These are phyloP conservation scores for Metaphire vulgaris DNA, from an alignment of 1,140 invertebrate genomes.

Conservation along the genomic window DNA sequence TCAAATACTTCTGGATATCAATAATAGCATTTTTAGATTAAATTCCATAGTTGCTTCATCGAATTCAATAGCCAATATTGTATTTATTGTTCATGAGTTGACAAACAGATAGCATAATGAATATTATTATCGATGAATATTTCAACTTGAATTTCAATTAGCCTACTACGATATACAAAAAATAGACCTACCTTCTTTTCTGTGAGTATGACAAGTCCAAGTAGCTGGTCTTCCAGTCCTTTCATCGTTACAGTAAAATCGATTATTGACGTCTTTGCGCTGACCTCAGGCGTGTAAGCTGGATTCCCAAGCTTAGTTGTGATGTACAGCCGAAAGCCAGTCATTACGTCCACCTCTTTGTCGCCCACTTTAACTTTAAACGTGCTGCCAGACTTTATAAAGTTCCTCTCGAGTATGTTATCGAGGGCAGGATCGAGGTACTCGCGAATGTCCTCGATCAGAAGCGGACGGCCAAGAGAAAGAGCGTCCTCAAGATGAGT, in stretches of 20 bases:
- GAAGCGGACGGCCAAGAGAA: conserved; percentile 82
- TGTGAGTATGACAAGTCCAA: conserved; percentile 85
- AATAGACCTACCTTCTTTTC: conserved; percentile 71
- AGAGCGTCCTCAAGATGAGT: conserved; percentile 88
- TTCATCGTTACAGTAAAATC: conserved; percentile 97
- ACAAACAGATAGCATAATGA: too few relatives aligned
- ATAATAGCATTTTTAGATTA: too few relatives aligned
- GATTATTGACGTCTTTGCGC: conserved; percentile 91
- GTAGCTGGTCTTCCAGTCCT: conserved; percentile 90
- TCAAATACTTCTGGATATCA: too few relatives aligned
- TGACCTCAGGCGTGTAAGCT: conserved; percentile 91
- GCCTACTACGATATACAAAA: too few relatives aligned
- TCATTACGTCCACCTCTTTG: conserved; percentile 93
- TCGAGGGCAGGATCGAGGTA: conserved; percentile 93
- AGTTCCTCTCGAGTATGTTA: conserved; percentile 94
- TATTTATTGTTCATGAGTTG: too few relatives aligned
- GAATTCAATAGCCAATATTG: too few relatives aligned
- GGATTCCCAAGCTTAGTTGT: conserved; percentile 94
- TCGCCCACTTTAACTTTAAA: conserved; percentile 90
- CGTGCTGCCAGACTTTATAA: conserved; percentile 92
- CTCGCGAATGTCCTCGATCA: conserved; percentile 92
- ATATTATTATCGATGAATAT: too few relatives aligned
- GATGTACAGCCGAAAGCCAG: conserved; percentile 89
- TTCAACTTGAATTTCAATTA: too few relatives aligned
- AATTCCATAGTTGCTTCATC: too few relatives aligned